A percentile compares a stretch with the other conserved stretches of the same genome.
Evolutionary conservation across 1,140 invertebrate species (phyloP).

Genomic region (Polypedilum vanderplanki): DNA sequence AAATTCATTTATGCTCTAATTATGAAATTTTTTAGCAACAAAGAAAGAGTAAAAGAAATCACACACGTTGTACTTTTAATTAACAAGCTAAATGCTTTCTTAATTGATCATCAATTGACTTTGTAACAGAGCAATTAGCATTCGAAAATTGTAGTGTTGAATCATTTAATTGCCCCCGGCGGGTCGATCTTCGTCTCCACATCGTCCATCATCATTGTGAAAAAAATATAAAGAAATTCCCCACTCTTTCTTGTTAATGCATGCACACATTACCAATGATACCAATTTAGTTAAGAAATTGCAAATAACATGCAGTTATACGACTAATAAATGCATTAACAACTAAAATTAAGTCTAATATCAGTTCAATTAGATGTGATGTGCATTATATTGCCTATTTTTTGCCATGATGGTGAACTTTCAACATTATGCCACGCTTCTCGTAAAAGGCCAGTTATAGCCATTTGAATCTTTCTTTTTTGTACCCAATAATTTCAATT

Average conservation of each 20-base stretch:
- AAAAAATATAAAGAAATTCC: not conserved
- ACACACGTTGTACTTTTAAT: not conserved
- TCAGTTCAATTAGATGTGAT: not conserved
- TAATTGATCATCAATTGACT: constrained; percentile 27
- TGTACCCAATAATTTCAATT: not conserved
- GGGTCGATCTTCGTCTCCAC: not conserved
- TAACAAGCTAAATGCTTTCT: not conserved
- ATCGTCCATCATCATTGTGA: not conserved
- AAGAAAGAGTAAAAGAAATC: no score
- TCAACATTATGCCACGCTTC: constrained; percentile 16
- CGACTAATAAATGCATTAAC: constrained; percentile 13
- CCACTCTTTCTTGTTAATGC: not conserved
- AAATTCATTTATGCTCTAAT: not conserved
- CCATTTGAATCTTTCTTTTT: constrained; percentile 6
- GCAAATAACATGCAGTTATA: not conserved
- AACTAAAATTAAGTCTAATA: constrained; percentile 20
- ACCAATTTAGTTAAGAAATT: constrained; percentile 19
- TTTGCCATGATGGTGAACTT: constrained; percentile 16
- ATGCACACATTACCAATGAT: constrained; percentile 12
- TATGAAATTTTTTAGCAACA: not conserved
- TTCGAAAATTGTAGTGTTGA: not conserved
- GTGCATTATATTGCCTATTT: constrained; percentile 4
- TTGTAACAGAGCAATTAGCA: not conserved
- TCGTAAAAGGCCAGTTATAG: constrained; percentile 11
- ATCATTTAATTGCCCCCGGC: not conserved